These are phyloP conservation scores for Oreocharis arfaki DNA, from an alignment of 2,113 vertebrate genomes.

Conservation along the genomic window DNA sequence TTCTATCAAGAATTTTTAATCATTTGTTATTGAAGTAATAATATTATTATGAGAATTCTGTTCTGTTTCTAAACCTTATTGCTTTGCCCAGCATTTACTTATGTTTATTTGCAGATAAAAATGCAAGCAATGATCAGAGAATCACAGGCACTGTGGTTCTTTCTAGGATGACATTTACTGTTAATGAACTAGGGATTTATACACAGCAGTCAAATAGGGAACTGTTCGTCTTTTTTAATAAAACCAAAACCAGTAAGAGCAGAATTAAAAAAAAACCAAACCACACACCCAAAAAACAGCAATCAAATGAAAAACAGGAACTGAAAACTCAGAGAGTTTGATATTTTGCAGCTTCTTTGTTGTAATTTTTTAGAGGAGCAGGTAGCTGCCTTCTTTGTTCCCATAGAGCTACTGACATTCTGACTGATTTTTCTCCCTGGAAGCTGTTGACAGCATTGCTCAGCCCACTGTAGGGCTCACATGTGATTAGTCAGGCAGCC, in stretches of 20 bases:
- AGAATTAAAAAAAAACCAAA: fast-evolving
- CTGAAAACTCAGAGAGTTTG: background rate
- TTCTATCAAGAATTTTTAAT: background rate
- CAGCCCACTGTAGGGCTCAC: background rate
- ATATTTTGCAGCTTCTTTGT: background rate
- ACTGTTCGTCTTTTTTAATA: background rate
- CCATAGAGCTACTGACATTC: background rate
- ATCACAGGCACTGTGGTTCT: background rate
- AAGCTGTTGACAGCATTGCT: background rate
- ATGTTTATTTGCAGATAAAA: background rate
- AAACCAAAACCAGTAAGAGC: background rate
- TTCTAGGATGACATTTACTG: background rate
- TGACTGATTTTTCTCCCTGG: background rate
- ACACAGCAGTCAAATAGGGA: background rate
- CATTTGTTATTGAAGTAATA: background rate
- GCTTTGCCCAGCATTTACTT: background rate
- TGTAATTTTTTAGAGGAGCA: background rate
- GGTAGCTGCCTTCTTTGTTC: background rate
- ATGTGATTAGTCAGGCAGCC: background rate
- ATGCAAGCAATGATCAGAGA: background rate
- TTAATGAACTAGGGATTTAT: background rate
- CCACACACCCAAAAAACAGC: background rate
- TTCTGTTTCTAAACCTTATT: background rate
- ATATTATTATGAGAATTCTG: background rate
- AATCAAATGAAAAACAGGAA: background rate